phyloP scores from a whole-genome alignment of 2,888 invertebrate genomes.

The Clitarchus hookeri region DNA sequence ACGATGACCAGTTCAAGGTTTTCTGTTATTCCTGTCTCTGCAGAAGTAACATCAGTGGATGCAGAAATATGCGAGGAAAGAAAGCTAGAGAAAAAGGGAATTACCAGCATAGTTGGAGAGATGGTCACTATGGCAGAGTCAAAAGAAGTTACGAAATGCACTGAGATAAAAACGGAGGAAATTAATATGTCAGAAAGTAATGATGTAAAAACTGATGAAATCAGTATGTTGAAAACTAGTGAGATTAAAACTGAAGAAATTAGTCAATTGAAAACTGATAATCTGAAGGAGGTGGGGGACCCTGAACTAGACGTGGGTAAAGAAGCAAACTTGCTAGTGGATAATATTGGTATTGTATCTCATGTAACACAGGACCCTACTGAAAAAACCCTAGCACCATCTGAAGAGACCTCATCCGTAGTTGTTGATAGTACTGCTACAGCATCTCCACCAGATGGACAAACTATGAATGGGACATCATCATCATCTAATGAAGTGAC shows the following conservation, averaged over 20 bases:
- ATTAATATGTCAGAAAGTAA: not conserved
- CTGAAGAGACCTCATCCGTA: not conserved
- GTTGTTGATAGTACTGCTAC: not conserved
- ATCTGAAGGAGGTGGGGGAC: not conserved
- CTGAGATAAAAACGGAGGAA: not conserved
- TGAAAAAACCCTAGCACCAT: not conserved
- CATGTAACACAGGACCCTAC: not conserved
- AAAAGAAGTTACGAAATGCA: not conserved
- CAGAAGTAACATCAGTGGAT: not conserved
- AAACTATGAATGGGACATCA: not conserved
- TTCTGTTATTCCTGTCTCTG: not conserved
- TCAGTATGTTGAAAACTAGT: not conserved
- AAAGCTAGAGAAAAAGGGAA: not conserved
- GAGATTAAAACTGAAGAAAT: not conserved
- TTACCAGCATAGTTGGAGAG: not conserved
- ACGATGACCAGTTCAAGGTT: conserved; percentile 2
- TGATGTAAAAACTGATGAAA: not conserved
- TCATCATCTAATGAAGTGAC: not conserved
- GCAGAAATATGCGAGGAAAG: not conserved
- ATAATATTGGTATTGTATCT: not conserved
- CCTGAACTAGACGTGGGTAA: not conserved
- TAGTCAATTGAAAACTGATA: not conserved
- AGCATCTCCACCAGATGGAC: not conserved
- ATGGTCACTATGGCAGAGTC: not conserved
- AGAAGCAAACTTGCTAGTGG: not conserved